Base-by-base conservation (phyloP, 2,113 vertebrate species). In the Lycocorax pyrrhopterus region DNA sequence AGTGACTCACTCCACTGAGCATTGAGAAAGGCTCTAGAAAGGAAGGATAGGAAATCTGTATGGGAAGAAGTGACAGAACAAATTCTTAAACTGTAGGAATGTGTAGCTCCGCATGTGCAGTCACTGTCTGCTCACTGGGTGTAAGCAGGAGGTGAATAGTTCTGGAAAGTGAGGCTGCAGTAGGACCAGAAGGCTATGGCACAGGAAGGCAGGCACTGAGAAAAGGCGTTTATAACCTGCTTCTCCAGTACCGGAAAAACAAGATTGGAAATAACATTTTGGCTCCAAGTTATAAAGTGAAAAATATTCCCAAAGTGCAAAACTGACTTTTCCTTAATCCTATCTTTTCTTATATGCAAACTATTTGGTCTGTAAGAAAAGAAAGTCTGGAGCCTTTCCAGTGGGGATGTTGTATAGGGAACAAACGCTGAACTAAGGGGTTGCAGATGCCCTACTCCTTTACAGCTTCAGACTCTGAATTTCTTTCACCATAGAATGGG, bases 221-320 rank as follows among this genome's bases (percentile, higher is more conserved):
- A 37, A 73, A 85, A 71, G 16, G 10, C 5, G 2, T 29, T 76
- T 93, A 39, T 41, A 73, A 51, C 53, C 23, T 83, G 18, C 44
- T 72, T 66, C 37, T 66, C 22, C 51, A 32, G 3, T 27, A 87
- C 30, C 37, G 66, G 41, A 53, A 69, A 71, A 92, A 73, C 3
- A 72, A 88, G 13, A 32, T 11, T 29, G 13, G 27, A 59, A 44
- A 26, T 68, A 74, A 62, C 46, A n/a, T 60, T 52, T 39, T 78
- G 20, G 16, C n/a, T 85, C 7, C 44, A 84, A 84, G n/a, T 68
- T 51, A 52, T 52, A 78, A 81, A 82, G 14, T 7, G 15, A 88
- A 90, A 92, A 85, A 59, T 72, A 89, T 77, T 77, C 46, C 27
- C 30, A 33, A 71, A 51, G 35, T 59, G 20, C 22, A 74, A 90